Percentiles rank a stretch among this genome's conserved stretches.
Evolutionary conservation across 2,797 vertebrate species (phyloP).

Genomic region (Acridotheres tristis): DNA sequence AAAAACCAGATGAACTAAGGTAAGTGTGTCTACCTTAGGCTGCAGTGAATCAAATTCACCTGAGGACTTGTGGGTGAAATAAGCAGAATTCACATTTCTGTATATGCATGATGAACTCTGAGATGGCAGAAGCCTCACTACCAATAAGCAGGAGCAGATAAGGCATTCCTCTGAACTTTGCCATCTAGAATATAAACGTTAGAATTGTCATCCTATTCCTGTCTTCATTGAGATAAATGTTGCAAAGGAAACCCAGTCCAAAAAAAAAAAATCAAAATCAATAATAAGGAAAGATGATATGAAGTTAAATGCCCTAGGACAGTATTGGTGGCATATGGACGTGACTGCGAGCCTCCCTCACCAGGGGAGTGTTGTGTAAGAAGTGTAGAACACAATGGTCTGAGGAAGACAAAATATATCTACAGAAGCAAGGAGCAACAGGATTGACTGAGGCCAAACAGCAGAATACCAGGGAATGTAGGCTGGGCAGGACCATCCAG

Average conservation of each 20-base stretch:
- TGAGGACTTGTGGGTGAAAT: not conserved
- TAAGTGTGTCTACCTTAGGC: not conserved
- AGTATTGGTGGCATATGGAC: not conserved
- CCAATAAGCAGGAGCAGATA: not conserved
- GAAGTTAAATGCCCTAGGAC: not conserved
- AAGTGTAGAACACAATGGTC: not conserved
- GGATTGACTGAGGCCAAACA: not conserved
- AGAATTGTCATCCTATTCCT: not conserved
- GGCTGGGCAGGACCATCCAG: not conserved
- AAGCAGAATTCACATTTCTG: not conserved
- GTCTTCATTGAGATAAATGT: not conserved
- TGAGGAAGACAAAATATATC: not conserved
- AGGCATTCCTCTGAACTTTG: constrained; percentile 29
- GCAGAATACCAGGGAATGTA: not conserved
- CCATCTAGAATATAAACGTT: constrained; percentile 15
- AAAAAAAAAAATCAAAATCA: not conserved
- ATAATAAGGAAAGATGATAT: not conserved
- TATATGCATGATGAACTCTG: not conserved
- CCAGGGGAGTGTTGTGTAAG: not conserved
- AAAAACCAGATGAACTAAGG: not conserved
- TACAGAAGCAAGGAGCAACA: not conserved
- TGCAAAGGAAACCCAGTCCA: not conserved
- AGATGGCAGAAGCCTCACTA: not conserved
- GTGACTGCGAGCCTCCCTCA: not conserved
- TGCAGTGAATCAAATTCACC: not conserved